Evolutionary conservation across 2,888 invertebrate species (phyloP).

Genomic region (Acrocera orbiculus): DNA sequence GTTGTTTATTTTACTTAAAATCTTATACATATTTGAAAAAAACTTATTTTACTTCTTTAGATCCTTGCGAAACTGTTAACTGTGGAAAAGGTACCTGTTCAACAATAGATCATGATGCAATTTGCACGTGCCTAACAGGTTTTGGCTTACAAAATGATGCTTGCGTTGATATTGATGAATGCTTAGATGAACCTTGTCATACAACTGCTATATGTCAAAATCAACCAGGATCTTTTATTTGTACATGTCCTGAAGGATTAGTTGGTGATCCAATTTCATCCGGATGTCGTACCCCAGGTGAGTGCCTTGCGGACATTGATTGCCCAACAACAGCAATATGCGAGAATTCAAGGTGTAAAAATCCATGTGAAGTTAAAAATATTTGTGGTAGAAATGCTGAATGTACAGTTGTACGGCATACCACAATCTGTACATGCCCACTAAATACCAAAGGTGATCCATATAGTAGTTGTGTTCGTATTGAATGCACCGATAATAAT

Average conservation of each 20-base stretch:
- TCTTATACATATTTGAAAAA: slow-evolving; percentile 1
- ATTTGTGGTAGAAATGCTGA: slow-evolving; percentile 61
- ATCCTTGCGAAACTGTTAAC: slow-evolving; percentile 59
- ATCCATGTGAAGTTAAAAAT: slow-evolving; percentile 49
- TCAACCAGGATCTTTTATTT: slow-evolving; percentile 56
- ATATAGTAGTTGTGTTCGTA: slow-evolving; percentile 46
- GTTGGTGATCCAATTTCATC: slow-evolving; percentile 56
- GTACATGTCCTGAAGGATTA: slow-evolving; percentile 59
- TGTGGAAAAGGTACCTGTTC: slow-evolving; percentile 70
- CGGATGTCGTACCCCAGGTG: slow-evolving; percentile 67
- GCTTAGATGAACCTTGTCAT: slow-evolving; percentile 59
- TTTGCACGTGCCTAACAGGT: slow-evolving; percentile 60
- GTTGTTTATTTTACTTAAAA: slow-evolving; percentile 18
- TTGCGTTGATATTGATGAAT: slow-evolving; percentile 72
- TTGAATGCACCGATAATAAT: slow-evolving; percentile 61
- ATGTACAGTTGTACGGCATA: slow-evolving; percentile 51
- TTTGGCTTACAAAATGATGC: slow-evolving; percentile 46
- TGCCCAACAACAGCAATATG: slow-evolving; percentile 65
- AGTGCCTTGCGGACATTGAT: slow-evolving; percentile 61
- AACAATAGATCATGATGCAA: slow-evolving; percentile 49
- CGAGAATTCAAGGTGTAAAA: slow-evolving; percentile 52
- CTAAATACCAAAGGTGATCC: slow-evolving; percentile 60
- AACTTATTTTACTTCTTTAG: slow-evolving; percentile 29
- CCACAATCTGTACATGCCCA: slow-evolving; percentile 56
- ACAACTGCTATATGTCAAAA: slow-evolving; percentile 61